Base-by-base conservation (phyloP, 2,888 invertebrate genomes). In the Scrobipalpa atriplicella region DNA sequence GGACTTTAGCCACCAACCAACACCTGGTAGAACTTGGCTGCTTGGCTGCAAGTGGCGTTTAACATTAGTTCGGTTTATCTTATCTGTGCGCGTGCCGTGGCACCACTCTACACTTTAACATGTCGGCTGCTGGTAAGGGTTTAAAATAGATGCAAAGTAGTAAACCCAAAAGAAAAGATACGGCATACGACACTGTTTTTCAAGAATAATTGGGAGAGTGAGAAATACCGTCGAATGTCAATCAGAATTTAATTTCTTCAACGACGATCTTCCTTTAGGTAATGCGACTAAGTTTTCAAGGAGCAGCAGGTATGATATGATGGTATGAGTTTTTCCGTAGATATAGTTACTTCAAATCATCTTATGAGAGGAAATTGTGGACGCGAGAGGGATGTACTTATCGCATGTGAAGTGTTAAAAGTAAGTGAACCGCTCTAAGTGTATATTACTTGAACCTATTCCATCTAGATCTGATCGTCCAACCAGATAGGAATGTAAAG, bases 31-130 rank as follows among this genome's bases (percentile, higher is more conserved):
- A 21, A 54, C 19, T 54, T 19, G 21, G n/a, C 43, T 52, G 9
- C 18, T 11, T 18, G 21, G 2, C 10, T 10, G 16, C 18, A 11
- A 19, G 10, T 54, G 18, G 21, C 16, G 54, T 54, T 54, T 54
- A 10, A 54, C 54, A 54, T 54, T 19, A 54, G 18, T 54, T 54
- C 11, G 54, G 18, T 54, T 21, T 54, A 54, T 54, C 54, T 54
- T 54, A 54, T 54, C 54, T 21, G 19, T 21, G 21, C 54, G 54
- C 54, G 54, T 54, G 54, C 54, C 54, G 38, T n/a, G 21, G 18
- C 18, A 10, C 18, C 9, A 19, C 52, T 9, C 43, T 43, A 43
- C 47, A 29, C 29, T 29, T 47, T 47, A 47, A 47, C 47, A 47
- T 47, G 47, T 47, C 16, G n/a, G n/a, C 47, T 47, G 16, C 47